Conservation (phyloP, 1,140 invertebrate species). For the Drosophila lini region DNA sequence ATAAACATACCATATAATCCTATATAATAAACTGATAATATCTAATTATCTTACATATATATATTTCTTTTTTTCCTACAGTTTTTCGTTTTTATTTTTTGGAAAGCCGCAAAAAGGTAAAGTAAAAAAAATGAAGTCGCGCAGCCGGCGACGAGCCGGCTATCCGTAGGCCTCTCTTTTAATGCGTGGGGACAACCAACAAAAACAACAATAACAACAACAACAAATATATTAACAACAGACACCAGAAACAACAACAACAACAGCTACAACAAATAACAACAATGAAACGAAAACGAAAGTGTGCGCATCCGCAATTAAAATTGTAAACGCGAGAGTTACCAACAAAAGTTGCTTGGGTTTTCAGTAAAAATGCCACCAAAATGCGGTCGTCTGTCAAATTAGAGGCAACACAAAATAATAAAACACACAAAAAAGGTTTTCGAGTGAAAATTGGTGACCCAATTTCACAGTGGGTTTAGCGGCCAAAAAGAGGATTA, state of each 20-base stretch:
- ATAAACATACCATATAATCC: too few species aligned
- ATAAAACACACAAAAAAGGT: constrained; percentile 1
- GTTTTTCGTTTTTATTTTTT: constrained; percentile 53
- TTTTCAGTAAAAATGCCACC: constrained; percentile 59
- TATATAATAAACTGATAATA: too few species aligned
- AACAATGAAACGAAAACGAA: constrained; percentile 72
- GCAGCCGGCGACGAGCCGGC: constrained; percentile 16
- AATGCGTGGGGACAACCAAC: constrained; percentile 38
- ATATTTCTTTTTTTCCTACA: constrained; percentile 22
- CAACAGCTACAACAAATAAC: constrained; percentile 20
- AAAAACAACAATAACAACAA: constrained; percentile 9
- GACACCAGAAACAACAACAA: constrained; percentile 12
- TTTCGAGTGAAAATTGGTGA: constrained; percentile 60
- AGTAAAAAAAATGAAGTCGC: constrained; percentile 44
- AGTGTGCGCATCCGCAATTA: constrained; percentile 82
- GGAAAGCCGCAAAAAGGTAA: constrained; percentile 66
- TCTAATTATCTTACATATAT: too few species aligned
- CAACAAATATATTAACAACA: constrained; percentile 25
- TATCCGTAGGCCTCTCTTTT: constrained; percentile 59
- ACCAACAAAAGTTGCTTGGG: constrained; percentile 45
- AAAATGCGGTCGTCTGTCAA: constrained; percentile 72
- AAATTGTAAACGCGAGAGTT: constrained; percentile 67
- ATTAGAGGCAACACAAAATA: constrained; percentile 54
- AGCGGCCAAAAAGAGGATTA: constrained; percentile 32
- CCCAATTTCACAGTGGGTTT: constrained; percentile 43